Evolutionary conservation across 2,888 invertebrate species (phyloP).

Genomic region (Lordiphosa fenestrarum): DNA sequence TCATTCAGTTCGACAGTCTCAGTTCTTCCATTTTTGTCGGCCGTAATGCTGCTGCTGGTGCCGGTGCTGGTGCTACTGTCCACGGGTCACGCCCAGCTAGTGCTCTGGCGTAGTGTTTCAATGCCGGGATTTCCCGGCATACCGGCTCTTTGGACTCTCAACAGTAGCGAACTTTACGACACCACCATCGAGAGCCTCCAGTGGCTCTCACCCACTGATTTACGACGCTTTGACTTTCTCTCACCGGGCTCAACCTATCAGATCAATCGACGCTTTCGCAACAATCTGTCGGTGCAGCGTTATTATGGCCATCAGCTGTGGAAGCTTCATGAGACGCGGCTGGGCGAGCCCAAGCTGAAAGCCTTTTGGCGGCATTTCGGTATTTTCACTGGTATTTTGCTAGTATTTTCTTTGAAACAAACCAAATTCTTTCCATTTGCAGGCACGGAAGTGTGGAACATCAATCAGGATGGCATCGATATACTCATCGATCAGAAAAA

Average conservation of each 20-base stretch:
- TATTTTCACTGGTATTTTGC: constrained; percentile 19
- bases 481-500: constrained; percentile 83
- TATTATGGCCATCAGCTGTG: constrained; percentile 86
- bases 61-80: neutral
- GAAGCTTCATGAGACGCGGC: constrained; percentile 82
- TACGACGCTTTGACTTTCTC: constrained; percentile 65
- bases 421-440: neutral
- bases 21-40: no score
- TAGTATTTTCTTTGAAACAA: neutral
- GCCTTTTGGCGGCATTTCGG: constrained; percentile 63
- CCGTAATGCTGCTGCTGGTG: neutral
- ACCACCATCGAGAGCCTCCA: constrained; percentile 67
- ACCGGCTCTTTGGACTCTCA: constrained; percentile 47
- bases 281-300: constrained; percentile 52
- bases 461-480: constrained; percentile 82
- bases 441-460: constrained; percentile 79
- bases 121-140: constrained; percentile 38
- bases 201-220: constrained; percentile 64
- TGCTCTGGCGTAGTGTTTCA: constrained; percentile 54
- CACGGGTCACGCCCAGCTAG: constrained; percentile 11
- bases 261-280: constrained; percentile 73
- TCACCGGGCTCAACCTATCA: constrained; percentile 71
- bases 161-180: constrained; percentile 61
- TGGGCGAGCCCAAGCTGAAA: constrained; percentile 42
- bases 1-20: no score